These are phyloP conservation scores for Machimus rusticus DNA, from an alignment of 2,888 invertebrate species.

Conservation along the genomic window DNA sequence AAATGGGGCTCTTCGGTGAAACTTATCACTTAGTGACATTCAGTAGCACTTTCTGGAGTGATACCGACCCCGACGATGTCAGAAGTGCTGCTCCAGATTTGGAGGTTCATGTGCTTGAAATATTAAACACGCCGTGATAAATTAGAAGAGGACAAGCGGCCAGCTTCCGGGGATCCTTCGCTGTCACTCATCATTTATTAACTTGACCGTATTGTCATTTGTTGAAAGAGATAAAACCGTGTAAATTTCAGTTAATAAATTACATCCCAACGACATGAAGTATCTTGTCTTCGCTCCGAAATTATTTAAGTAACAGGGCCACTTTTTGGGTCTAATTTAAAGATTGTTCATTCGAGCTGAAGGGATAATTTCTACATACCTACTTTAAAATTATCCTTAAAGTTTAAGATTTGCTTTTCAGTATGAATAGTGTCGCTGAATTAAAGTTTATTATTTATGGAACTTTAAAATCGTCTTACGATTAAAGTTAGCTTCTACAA, in stretches of 20 bases:
- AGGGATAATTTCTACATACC: background rate
- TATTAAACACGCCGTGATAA: constrained; percentile 12
- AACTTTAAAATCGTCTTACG: background rate
- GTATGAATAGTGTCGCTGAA: background rate
- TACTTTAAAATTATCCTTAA: background rate
- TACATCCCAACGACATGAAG: background rate
- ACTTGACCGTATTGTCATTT: constrained; percentile 7
- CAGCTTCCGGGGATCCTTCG: background rate
- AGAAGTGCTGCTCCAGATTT: background rate
- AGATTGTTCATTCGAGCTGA: background rate
- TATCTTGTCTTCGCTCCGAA: background rate
- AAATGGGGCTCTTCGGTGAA: background rate
- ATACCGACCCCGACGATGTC: background rate
- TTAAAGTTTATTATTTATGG: background rate
- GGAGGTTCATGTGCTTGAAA: background rate
- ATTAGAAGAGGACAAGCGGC: background rate
- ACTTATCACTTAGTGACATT: constrained; percentile 4
- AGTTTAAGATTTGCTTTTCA: background rate
- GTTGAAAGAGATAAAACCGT: constrained; percentile 12
- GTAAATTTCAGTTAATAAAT: constrained; percentile 11
- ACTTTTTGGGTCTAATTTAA: background rate
- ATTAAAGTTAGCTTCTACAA: background rate
- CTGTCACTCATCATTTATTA: background rate
- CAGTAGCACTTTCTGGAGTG: background rate
- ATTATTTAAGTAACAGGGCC: background rate